These are phyloP conservation scores for Oncorhynchus kisutch DNA, from an alignment of 2,113 vertebrate species.

Conservation along the genomic window DNA sequence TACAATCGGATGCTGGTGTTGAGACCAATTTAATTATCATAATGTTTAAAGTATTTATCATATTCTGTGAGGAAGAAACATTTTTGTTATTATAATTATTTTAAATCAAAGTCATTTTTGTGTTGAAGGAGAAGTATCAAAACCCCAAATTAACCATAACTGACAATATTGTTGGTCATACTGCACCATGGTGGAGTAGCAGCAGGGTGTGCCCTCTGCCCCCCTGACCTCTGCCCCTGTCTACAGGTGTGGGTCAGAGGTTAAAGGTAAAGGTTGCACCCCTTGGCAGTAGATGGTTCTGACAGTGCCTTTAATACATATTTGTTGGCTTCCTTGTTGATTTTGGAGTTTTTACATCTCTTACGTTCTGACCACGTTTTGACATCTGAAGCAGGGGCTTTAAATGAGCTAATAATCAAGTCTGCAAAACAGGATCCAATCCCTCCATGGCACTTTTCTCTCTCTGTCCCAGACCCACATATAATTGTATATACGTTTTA, in stretches of 20 bases:
- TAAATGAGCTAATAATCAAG: slow-evolving; percentile 43
- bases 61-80: slow-evolving; percentile 73
- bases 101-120: slow-evolving; percentile 1
- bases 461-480: slow-evolving; percentile 74
- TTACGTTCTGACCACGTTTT: no score
- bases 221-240: not conserved
- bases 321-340: slow-evolving; percentile 63
- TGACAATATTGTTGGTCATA: slow-evolving; percentile 54
- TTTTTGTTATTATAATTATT: slow-evolving; percentile 36
- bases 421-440: slow-evolving; percentile 57
- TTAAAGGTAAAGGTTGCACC: slow-evolving; percentile 52
- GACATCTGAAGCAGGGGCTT: slow-evolving; percentile 42
- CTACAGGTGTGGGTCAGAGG: slow-evolving; percentile 11
- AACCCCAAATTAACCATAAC: slow-evolving; percentile 73
- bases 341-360: slow-evolving; percentile 19
- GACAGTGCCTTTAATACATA: slow-evolving; percentile 96
- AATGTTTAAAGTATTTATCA: slow-evolving; percentile 81
- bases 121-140: slow-evolving; percentile 66
- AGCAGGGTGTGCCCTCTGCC: no score
- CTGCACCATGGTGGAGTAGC: no score
- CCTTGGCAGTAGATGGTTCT: slow-evolving; percentile 89
- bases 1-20: slow-evolving; percentile 98
- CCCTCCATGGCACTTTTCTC: slow-evolving; percentile 30
- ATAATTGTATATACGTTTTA: slow-evolving; percentile 88
- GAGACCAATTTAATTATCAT: slow-evolving; percentile 94